Evolutionary conservation across 2,888 invertebrate species (phyloP).

Genomic region (Phengaris arion): DNA sequence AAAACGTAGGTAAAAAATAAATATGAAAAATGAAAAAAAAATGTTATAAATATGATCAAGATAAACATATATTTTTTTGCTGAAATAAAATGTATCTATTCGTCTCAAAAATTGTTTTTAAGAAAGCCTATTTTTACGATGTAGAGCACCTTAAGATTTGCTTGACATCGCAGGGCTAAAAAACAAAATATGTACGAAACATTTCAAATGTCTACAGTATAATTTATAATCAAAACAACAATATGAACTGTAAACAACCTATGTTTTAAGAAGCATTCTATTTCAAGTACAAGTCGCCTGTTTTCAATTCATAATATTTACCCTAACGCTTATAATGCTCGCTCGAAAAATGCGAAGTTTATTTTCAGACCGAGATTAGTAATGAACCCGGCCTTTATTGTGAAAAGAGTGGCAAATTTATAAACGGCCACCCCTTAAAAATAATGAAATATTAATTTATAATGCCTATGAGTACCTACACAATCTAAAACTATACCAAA

Average conservation of each 20-base stretch:
- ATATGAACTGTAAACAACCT: slow-evolving; percentile 4
- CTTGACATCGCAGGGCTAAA: neutral
- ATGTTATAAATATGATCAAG: no score
- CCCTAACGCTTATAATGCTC: neutral
- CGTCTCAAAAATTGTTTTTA: no score
- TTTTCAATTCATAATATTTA: slow-evolving; percentile 25
- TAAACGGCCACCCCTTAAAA: no score
- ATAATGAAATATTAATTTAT: no score
- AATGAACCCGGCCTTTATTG: slow-evolving; percentile 18
- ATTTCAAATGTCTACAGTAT: neutral
- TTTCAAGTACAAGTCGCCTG: slow-evolving; percentile 6
- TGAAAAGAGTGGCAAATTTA: neutral
- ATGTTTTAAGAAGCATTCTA: slow-evolving; percentile 19
- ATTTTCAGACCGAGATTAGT: neutral
- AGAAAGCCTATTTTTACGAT: no score
- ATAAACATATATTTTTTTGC: no score
- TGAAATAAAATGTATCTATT: no score
- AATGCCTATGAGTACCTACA: no score
- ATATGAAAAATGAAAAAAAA: no score
- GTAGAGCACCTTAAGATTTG: neutral
- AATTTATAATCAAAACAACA: neutral
- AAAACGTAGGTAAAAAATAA: no score
- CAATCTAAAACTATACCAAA: no score
- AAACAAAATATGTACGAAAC: neutral
- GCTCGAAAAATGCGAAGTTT: slow-evolving; percentile 2